Evolutionary conservation across 2,797 vertebrate genomes (phyloP), one percentile per base, ranked within the genome.

Genomic region (Platyrinchus mystaceus): DNA sequence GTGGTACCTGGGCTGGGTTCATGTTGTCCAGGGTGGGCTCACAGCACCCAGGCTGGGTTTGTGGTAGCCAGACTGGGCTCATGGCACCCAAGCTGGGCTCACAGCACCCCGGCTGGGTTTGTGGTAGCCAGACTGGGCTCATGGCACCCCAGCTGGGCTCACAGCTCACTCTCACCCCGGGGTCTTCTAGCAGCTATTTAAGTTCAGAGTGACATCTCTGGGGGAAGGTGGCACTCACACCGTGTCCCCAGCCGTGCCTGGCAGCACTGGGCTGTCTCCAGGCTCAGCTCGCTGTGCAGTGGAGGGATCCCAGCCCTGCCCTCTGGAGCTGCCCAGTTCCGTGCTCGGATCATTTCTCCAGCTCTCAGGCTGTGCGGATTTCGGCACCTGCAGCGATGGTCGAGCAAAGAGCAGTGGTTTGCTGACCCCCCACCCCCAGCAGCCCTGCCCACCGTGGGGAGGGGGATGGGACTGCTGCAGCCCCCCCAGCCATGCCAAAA

Each of bases 11-110:
- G 11, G 11, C 47, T 69, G 27, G 62, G 62, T 5, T 64, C 2
- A 12, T 3, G 2, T 24, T 7, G 8, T 2, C 19, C 28, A 53
- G 10, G 5, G 8, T 4, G 7, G 5, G 46, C 21, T 81, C 1
- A 26, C 0, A 5, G 41, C 17, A 43, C 0, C 24, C 32, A 32
- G 26, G 7, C 28, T 6, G 19, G 28, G 63, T 30, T 73, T 1
- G 3, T 0, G 2, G 21, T 5, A 56, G 3, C 39, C 28, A 39
- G 20, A 16, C 12, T 49, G 53, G 24, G 36, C 53, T 81, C 8
- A 15, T 1, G 2, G 23, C 4, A 16, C 5, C 24, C 39, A 55
- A 27, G 9, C 1, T 12, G 47, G 7, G 30, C 36, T 46, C 32
- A 30, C 6, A 21, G 21, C 7, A 24, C 1, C 21, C 39, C 36